Base-by-base conservation (phyloP, 2,888 invertebrate genomes). In the Zele albiditarsus region DNA sequence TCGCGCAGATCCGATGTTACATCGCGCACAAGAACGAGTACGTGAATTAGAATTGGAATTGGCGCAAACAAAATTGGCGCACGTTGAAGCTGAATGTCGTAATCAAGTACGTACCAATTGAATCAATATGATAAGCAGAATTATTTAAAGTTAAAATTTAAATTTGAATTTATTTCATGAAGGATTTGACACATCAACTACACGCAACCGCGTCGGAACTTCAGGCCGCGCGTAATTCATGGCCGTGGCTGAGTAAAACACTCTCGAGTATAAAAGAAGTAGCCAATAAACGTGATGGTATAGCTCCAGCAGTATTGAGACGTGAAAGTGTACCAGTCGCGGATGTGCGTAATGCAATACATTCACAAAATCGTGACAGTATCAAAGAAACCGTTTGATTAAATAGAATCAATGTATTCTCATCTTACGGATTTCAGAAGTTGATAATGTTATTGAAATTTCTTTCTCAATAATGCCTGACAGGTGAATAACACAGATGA, bases 221-320 rank as follows among this genome's bases (percentile, higher is more conserved):
- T 79, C 94, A 94, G 85, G 90, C 90, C 77, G 91, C 93, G 4
- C 92, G 93, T 80, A 94, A 93, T 84, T 93, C 93, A 27, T 98
- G 97, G 94, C 94, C 98, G 31, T 99, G 98, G 98, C 92, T 98
- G 71, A 96, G 97, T 79, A 97, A 98, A 90, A 98, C 98, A 0
- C 92, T 98, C 88, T 94, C 92, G 82, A 94, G 93, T 42, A 93
- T 94, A 83, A 94, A 94, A 90, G 94, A 94, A 84, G 94, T 93
- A 5, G 92, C 94, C 14, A 94, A 94, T 84, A 94, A 93, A 81
- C 88, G 86, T 77, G 90, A 88, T 68, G 84, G 78, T 74, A 82
- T 89, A 80, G 78, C 81, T 70, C 77, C 89, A 0, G 81, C 84
- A 1, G 82, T 85, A 27, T 77, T 89, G 69, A 88, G 91, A 80